Conservation (phyloP, 2,797 vertebrate species). For the Sorex maritimensis region DNA sequence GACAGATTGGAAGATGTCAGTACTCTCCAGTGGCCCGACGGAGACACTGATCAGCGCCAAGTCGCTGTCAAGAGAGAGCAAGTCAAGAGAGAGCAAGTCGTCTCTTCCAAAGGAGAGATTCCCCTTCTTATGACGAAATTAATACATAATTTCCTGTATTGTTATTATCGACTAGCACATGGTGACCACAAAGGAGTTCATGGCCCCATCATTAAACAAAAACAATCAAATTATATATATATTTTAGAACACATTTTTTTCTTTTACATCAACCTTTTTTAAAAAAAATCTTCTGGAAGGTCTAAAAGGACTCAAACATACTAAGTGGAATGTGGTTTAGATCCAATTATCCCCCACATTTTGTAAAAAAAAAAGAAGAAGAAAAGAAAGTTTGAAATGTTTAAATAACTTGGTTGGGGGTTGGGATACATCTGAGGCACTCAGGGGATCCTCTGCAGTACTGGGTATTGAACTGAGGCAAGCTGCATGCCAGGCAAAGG, state of each 20-base stretch:
- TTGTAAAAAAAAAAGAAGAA: conserved; percentile 59
- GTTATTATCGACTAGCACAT: too few relatives aligned
- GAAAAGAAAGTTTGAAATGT: too few relatives aligned
- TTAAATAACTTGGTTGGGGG: too few relatives aligned
- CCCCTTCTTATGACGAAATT: conserved; percentile 33
- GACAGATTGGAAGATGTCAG: conserved; percentile 36
- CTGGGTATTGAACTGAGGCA: too few relatives aligned
- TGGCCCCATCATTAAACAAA: too few relatives aligned
- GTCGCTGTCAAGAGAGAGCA: too few relatives aligned
- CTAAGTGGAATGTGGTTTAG: conserved; percentile 46
- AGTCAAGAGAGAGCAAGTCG: conserved; percentile 69
- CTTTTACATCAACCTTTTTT: conserved; percentile 82
- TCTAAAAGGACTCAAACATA: conserved; percentile 61
- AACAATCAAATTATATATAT: not conserved
- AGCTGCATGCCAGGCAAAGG: too few relatives aligned
- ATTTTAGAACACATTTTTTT: not conserved
- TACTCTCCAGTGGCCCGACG: not conserved
- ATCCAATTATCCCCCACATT: conserved; percentile 72
- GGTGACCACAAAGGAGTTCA: too few relatives aligned
- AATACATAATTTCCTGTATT: not conserved
- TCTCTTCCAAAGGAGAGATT: conserved; percentile 17
- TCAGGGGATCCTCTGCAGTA: too few relatives aligned
- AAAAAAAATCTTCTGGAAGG: conserved; percentile 74
- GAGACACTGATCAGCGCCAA: too few relatives aligned
- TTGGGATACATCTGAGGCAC: too few relatives aligned